phyloP scores from a whole-genome alignment of 1,140 invertebrate species.

The Dreissena polymorpha region DNA sequence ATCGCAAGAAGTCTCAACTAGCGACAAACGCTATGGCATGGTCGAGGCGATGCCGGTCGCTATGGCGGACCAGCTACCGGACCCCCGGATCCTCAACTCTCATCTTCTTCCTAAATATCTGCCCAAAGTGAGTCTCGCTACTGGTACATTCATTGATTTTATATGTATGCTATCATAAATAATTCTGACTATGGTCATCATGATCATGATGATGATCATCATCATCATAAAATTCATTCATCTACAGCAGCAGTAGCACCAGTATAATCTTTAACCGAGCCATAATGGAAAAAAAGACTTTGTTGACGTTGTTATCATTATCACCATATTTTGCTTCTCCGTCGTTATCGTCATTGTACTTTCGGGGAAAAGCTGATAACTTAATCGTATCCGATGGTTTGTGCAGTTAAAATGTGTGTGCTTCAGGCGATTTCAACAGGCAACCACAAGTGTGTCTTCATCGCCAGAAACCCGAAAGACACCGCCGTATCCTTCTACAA shows the following conservation, averaged over 20 bases:
- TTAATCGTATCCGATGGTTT: too few relatives aligned
- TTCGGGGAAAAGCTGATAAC: too few relatives aligned
- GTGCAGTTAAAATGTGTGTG: too few relatives aligned
- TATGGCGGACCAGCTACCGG: slow-evolving; percentile 53
- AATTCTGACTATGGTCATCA: too few relatives aligned
- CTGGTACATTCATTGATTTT: slow-evolving; percentile 11
- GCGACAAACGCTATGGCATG: slow-evolving; percentile 58
- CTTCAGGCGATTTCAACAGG: background rate
- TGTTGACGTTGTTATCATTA: background rate
- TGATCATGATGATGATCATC: background rate
- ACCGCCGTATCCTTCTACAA: slow-evolving; percentile 67
- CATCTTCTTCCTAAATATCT: slow-evolving; percentile 62
- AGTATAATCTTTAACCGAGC: too few relatives aligned
- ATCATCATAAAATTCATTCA: background rate
- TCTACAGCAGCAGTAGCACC: background rate
- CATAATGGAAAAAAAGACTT: background rate
- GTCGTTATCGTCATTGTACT: background rate
- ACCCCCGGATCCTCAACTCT: slow-evolving; percentile 68
- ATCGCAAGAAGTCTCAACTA: slow-evolving; percentile 53
- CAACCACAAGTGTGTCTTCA: slow-evolving; percentile 61
- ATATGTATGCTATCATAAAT: too few relatives aligned
- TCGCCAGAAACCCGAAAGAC: slow-evolving; percentile 69
- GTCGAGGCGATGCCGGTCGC: slow-evolving; percentile 42
- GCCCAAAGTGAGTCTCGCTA: slow-evolving; percentile 53
- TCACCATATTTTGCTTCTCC: background rate